Evolutionary conservation across 2,888 invertebrate genomes (phyloP), one percentile per base, ranked within the genome.

Genomic region (Macroteleia sp.): DNA sequence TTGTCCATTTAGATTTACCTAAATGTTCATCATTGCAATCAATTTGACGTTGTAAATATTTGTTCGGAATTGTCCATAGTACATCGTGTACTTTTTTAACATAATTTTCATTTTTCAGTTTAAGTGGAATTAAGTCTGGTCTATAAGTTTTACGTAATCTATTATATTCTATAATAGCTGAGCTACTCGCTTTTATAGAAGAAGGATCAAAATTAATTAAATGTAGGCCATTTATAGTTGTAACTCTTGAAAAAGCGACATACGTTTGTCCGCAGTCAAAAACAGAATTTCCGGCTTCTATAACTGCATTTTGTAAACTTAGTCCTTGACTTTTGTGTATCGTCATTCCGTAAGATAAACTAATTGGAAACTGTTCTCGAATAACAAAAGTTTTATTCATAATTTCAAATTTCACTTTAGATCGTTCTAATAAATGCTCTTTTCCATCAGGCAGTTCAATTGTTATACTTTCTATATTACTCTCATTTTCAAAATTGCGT

Each of bases 41-140:
- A 17, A 1, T 17, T 62, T 62, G 48, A 39, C 36, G 39, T 22
- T 62, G 16, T 10, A 39, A 4, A 28, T 62, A 39, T 50, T 39
- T 36, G 28, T 50, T 62, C 14, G 36, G 25, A 22, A 48, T 48
- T 8, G 39, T 48, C 62, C 59, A 61, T 3, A 12, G 25, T 14
- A 25, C 25, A 16, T 61, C 46, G 14, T 61, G 12, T 17, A 61
- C 8, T 61, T 61, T 61, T 69, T 70, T 32, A 76, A 82, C 83
- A 20, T n/a, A 9, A 22, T 6, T 76, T 17, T 82, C 80, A 42
- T 84, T 19, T 12, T 25, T 39, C 4, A 9, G 62, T 41, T 85
- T 81, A 61, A 83, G 83, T 67, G 84, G 83, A 41, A 79, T 71
- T 39, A 52, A 52, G 32, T 64, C 42, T 6, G 52, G 22, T 52